Evolutionary conservation across 2,888 invertebrate species (phyloP).

Genomic region (Campoplex nolae): DNA sequence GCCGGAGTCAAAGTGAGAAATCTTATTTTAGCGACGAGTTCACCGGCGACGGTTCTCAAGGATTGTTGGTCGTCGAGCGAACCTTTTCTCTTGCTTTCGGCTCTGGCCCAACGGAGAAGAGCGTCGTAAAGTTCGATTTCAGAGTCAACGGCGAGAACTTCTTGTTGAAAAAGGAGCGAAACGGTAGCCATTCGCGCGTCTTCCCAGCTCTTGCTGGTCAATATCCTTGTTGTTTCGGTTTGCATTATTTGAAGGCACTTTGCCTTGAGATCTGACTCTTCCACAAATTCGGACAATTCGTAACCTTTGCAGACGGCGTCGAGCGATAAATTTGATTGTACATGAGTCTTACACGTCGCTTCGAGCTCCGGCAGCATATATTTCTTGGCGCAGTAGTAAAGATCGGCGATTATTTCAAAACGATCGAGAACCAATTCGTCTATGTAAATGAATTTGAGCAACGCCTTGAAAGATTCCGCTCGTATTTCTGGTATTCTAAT

Average conservation of each 20-base stretch:
- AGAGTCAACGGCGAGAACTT: slow-evolving; percentile 90
- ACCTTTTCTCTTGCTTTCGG: slow-evolving; percentile 86
- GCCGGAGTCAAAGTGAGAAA: slow-evolving; percentile 92
- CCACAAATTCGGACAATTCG: slow-evolving; percentile 94
- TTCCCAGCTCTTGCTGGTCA: slow-evolving; percentile 91
- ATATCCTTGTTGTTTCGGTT: slow-evolving; percentile 90
- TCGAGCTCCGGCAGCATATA: slow-evolving; percentile 87
- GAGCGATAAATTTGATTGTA: slow-evolving; percentile 93
- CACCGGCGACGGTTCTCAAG: slow-evolving; percentile 83
- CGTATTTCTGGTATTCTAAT: slow-evolving; percentile 77
- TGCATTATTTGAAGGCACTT: slow-evolving; percentile 93
- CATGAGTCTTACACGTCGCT: slow-evolving; percentile 92
- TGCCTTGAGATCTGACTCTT: slow-evolving; percentile 92
- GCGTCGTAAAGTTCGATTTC: slow-evolving; percentile 93
- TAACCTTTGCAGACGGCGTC: slow-evolving; percentile 94
- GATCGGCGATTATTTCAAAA: too few species aligned
- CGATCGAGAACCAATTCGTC: too few species aligned
- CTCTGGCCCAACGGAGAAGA: slow-evolving; percentile 88
- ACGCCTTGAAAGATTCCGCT: too few species aligned
- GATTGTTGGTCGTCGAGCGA: slow-evolving; percentile 78
- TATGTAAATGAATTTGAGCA: too few species aligned
- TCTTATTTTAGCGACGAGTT: slow-evolving; percentile 91
- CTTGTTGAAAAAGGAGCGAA: slow-evolving; percentile 90
- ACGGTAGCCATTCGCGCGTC: slow-evolving; percentile 92
- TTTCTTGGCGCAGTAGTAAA: too few species aligned